Percentiles rank a stretch among this genome's conserved stretches.
Evolutionary conservation across 2,888 invertebrate species (phyloP).

Genomic region (Chironomus riparius): DNA sequence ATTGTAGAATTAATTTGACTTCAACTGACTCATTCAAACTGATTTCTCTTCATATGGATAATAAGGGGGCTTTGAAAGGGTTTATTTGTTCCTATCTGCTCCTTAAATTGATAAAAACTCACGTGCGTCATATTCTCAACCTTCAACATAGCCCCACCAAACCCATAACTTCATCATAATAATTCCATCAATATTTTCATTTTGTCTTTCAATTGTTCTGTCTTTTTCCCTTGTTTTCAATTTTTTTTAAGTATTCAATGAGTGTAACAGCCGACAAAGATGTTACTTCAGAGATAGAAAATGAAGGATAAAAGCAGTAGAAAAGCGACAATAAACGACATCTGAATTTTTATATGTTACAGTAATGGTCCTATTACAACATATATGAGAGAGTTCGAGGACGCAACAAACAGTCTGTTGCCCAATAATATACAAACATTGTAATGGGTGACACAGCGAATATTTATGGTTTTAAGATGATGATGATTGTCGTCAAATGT

Average conservation of each 20-base stretch:
- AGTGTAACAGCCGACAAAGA: neutral
- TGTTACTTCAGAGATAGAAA: no score
- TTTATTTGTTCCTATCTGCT: no score
- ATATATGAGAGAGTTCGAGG: no score
- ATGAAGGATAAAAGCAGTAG: no score
- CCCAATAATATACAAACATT: neutral
- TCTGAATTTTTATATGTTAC: neutral
- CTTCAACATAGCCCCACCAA: neutral
- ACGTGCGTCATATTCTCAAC: no score
- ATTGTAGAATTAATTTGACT: no score
- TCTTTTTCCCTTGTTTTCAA: neutral
- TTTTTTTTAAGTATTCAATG: neutral
- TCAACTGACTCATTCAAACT: no score
- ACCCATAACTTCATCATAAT: neutral
- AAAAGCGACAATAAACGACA: neutral
- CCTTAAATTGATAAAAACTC: no score
- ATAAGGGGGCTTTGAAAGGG: no score
- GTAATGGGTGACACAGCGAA: constrained; percentile 2
- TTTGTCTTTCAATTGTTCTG: neutral
- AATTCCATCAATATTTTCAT: neutral
- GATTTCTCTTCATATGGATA: no score
- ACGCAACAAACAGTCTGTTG: neutral
- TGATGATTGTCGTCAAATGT: constrained; percentile 11
- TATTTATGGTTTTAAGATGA: constrained; percentile 14
- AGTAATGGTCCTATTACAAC: neutral